Evolutionary conservation across 2,797 vertebrate species (phyloP), one percentile per base, ranked within the genome.

Genomic region (Notolabrus celidotus): DNA sequence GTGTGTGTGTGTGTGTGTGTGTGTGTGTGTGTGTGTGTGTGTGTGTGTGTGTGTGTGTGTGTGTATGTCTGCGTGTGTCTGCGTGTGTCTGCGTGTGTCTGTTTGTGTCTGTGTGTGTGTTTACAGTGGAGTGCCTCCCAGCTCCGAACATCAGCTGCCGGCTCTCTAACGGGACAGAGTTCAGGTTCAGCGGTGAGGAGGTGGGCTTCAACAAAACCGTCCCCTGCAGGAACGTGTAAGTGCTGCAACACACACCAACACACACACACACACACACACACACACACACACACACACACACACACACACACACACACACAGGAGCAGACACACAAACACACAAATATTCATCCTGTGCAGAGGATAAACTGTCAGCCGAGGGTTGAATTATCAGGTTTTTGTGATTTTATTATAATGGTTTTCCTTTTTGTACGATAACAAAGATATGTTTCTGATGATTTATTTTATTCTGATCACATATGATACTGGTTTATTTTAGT

Each of bases 201-300:
- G 92, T 97, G 71, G 98, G 97, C 75, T 99, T 99, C 93, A 93
- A 93, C 83, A 96, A 94, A 88, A 93, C 94, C 14, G 76, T 98
- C 78, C 77, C 94, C 39, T 99, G 98, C 85, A 94, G 97, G 83
- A 98, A 97, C 15, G 96, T 99, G 98, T 99, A 94, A 93, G 97
- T 97, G 5, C 14, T 2, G 12, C 25, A 27, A 22, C 8, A 45
- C 36, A 49, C 33, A 22, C 29, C 56, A 10, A 42, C 22, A 41
- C 34, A 58, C 45, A 31, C 54, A 27, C 54, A 51, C 50, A 51
- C 51, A 29, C 56, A 67, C 54, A 53, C 46, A 66, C n/a, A 23
- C 27, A 25, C 50, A 49, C 17, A 59, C 31, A 39, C 50, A 63
- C n/a, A 22, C 53, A 34, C 31, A 65, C 41, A 54, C 22, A 27